A percentile compares a stretch with the other conserved stretches of the same genome.
phyloP scores from a whole-genome alignment of 2,797 vertebrate genomes.

The Strix occidentalis region DNA sequence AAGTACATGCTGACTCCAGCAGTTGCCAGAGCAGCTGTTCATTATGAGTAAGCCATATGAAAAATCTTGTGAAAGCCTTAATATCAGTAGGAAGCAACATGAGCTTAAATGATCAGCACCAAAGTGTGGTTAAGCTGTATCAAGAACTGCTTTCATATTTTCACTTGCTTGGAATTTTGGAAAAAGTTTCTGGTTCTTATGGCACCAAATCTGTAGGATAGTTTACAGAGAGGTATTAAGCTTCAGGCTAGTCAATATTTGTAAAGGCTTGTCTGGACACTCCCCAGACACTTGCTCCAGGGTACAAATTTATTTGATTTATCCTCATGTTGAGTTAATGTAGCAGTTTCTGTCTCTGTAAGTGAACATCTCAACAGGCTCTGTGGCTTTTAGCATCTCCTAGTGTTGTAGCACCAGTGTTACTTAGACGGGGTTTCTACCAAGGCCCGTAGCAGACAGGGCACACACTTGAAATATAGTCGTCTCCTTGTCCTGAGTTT shows the following conservation, averaged over 20 bases:
- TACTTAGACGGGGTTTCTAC: neutral
- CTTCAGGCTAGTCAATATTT: conserved; percentile 42
- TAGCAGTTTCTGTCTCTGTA: neutral
- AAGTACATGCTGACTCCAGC: conserved; percentile 45
- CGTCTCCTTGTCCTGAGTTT: neutral
- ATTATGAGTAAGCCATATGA: neutral
- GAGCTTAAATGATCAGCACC: neutral
- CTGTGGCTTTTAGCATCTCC: neutral
- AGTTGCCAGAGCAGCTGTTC: conserved; percentile 53
- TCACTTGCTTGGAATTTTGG: neutral
- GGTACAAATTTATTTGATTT: conserved; percentile 27
- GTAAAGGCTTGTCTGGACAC: conserved; percentile 55
- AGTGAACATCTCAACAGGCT: neutral
- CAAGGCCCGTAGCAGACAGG: neutral
- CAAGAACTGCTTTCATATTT: neutral
- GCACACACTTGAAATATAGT: neutral
- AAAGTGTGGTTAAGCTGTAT: neutral
- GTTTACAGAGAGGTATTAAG: conserved; percentile 34
- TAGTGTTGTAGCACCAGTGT: neutral
- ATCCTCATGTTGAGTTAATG: neutral
- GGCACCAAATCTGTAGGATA: neutral
- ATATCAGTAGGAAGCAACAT: neutral
- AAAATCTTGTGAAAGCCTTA: neutral
- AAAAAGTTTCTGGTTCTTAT: neutral
- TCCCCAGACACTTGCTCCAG: conserved; percentile 48